Evolutionary conservation across 1,140 invertebrate species (phyloP), one percentile per base, ranked within the genome.

Genomic region (Sycobia sp.): DNA sequence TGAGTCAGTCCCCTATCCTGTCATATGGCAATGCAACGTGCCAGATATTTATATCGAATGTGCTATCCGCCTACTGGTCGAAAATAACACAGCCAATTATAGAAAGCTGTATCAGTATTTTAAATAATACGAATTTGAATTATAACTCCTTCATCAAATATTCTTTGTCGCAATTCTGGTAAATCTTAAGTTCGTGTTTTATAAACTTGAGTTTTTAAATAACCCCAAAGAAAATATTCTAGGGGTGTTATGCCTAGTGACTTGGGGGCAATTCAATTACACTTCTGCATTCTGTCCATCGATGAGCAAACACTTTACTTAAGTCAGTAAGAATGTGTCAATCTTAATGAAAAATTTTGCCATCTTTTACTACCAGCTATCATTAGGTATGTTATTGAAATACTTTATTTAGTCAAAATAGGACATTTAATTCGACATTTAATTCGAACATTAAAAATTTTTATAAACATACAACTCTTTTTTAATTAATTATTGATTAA

Each of bases 91-190:
- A 41, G n/a, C 14, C 7, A 14, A 41, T 16, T 41, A 14, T 41
- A 41, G 38, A 41, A 41, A 41, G 7, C 38, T 14, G n/a, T 10
- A 41, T 10, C 7, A 10, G 38, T 14, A 41, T 41, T 41, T 41
- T 41, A 14, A 41, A 41, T 41, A n/a, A 11, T 41, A 10, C n/a
- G 10, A 41, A 14, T 41, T 41, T 7, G 38, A 4, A 41, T 41
- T 10, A 41, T 16, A 41, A 14, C 38, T 10, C 14, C 4, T 41
- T 41, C 38, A 41, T 41, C 38, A 41, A 41, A 10, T 41, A 34
- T 41, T 41, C n/a, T 41, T 41, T 41, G n/a, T 14, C 38, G 38
- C 38, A 41, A 41, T 41, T 41, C 38, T 41, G 38, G 7, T 41
- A 41, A 41, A 41, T 41, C 4, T 41, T n/a, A 4, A 14, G 14